Evolutionary conservation across 2,888 invertebrate species (phyloP), one percentile per base, ranked within the genome.

Genomic region (Polydrusus pterygomalis): DNA sequence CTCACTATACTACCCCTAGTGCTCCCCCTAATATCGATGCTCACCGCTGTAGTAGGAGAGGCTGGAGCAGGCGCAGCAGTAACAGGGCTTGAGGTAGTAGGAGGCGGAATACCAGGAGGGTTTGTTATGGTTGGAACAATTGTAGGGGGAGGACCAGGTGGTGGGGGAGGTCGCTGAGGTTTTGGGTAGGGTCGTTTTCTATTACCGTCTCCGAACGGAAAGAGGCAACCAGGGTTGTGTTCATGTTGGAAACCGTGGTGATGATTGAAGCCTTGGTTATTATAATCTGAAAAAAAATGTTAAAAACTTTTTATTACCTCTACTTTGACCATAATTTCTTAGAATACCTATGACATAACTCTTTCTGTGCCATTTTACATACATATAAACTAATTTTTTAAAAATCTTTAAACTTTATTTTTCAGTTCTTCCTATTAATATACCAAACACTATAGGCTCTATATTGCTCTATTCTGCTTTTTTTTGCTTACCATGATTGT

Each of bases 171-270:
- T 17, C 25, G 8, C 0, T 45, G 62, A 15, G 62, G 62, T 43
- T 1, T 3, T 65, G 49, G 65, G 34, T 20, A 43, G 0, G 63
- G 63, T 13, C 11, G 38, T 38, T 38, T 38, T 10, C 8, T 34
- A 9, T 17, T 49, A 1, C 34, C 13, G 47, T 20, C 30, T 45
- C 63, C 63, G n/a, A 20, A n/a, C 7, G 2, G 63, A n/a, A 25
- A 45, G n/a, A 18, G 0, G 30, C 63, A 63, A 10, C 15, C 45
- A 2, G 67, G 51, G 9, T 2, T 17, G 38, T 56, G 51, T 6
- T 68, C 20, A 7, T 68, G 67, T 8, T 68, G 18, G 20, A 43
- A 40, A 40, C 18, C 54, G 54, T 68, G 67, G 40, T 54, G 30
- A 17, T 63, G 63, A 25, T 20, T 17, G 17, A 17, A 17, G 47